phyloP scores from a whole-genome alignment of 2,797 vertebrate species.

The Hypotaenidia philippensis region DNA sequence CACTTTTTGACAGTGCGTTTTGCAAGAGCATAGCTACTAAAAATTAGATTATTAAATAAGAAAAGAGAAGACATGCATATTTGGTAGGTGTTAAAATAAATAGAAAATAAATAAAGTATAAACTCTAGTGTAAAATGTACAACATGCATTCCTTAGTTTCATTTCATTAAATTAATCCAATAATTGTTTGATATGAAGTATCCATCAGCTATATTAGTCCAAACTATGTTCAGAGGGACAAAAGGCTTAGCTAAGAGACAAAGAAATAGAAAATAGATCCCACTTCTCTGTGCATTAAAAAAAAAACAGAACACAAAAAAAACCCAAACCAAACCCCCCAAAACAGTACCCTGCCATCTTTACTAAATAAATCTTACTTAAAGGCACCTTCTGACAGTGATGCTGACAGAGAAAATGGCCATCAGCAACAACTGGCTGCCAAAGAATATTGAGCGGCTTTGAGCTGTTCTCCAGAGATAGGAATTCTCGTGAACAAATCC shows the following conservation, averaged over 20 bases:
- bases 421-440: constrained; percentile 47
- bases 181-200: neutral
- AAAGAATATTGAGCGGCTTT: constrained; percentile 61
- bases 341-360: neutral
- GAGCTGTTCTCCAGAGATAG: constrained; percentile 44
- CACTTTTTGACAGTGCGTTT: neutral
- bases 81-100: neutral
- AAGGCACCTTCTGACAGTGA: constrained; percentile 64
- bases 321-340: too few relatives aligned
- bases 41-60: neutral
- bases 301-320: neutral
- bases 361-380: constrained; percentile 70
- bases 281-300: neutral
- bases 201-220: neutral
- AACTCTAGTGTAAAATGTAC: neutral
- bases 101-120: neutral
- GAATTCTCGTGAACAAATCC: constrained; percentile 47
- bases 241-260: neutral
- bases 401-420: constrained; percentile 59
- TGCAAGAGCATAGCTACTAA: neutral
- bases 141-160: rapidly evolving
- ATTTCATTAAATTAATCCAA: neutral
- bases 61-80: neutral
- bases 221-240: neutral
- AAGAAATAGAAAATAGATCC: neutral